phyloP scores from a whole-genome alignment of 2,888 invertebrate species.

The Hydriomena furcata region DNA sequence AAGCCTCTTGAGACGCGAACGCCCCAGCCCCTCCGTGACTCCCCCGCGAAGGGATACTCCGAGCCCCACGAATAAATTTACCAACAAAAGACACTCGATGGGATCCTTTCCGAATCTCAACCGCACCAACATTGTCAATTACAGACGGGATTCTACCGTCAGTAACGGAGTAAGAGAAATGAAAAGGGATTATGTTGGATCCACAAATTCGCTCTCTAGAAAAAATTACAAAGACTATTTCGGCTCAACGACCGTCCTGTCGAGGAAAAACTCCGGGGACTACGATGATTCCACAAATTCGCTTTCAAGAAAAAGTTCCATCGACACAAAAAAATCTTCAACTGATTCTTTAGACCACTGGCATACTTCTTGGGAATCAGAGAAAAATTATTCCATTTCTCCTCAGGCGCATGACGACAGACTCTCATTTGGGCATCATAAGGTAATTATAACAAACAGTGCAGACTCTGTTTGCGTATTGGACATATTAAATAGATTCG shows the following conservation, averaged over 20 bases:
- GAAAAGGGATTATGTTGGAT: conserved; percentile 73
- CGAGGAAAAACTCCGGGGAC: conserved; percentile 67
- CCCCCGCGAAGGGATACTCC: conserved; percentile 78
- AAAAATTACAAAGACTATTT: conserved; percentile 56
- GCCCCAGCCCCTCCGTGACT: conserved; percentile 75
- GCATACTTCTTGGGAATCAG: conserved; percentile 88
- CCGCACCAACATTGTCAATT: conserved; percentile 67
- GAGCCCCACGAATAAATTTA: conserved; percentile 67
- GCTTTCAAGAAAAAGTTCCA: conserved; percentile 77
- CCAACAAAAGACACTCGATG: conserved; percentile 71
- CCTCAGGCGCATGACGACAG: conserved; percentile 83
- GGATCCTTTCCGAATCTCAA: conserved; percentile 73
- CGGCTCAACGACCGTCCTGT: conserved; percentile 48
- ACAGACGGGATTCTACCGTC: conserved; percentile 69
- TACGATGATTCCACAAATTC: conserved; percentile 62
- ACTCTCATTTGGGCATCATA: conserved; percentile 60
- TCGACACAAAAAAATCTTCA: conserved; percentile 82
- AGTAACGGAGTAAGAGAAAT: conserved; percentile 71
- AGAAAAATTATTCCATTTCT: conserved; percentile 85
- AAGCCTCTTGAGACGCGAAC: conserved; percentile 85
- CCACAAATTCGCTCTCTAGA: conserved; percentile 62
- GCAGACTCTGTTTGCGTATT: conserved; percentile 30
- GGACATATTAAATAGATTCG: conserved; percentile 24
- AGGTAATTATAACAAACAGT: conserved; percentile 62
- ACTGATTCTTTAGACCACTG: conserved; percentile 89